Evolutionary conservation across 2,888 invertebrate genomes (phyloP).

Genomic region (Cremastinae sp.): DNA sequence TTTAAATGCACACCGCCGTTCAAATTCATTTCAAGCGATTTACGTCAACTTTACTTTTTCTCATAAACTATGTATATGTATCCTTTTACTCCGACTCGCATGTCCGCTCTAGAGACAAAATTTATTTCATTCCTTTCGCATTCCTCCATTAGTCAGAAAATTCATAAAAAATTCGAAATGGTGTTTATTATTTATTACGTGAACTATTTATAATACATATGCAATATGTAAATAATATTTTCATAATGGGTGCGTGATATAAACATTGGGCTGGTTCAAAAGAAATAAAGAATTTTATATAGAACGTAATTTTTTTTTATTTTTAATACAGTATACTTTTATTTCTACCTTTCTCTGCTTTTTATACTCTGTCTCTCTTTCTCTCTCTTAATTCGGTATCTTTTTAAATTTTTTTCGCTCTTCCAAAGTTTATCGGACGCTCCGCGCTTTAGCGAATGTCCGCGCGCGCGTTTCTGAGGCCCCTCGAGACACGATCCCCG

Average conservation of each 20-base stretch:
- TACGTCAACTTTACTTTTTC: not conserved
- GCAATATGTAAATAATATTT: no score
- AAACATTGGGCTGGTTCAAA: no score
- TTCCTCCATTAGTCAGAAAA: no score
- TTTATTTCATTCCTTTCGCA: no score
- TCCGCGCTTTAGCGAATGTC: slow-evolving; percentile 31
- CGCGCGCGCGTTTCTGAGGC: slow-evolving; percentile 62
- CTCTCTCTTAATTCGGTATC: slow-evolving; percentile 43
- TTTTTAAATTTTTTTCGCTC: slow-evolving; percentile 64
- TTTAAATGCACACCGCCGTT: slow-evolving; percentile 39
- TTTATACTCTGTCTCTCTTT: slow-evolving; percentile 38
- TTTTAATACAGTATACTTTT: slow-evolving; percentile 6
- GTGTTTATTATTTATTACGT: no score
- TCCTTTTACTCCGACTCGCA: not conserved
- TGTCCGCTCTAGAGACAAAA: no score
- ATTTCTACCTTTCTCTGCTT: slow-evolving; percentile 30
- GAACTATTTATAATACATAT: no score
- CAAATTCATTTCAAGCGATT: slow-evolving; percentile 21
- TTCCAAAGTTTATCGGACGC: slow-evolving; percentile 52
- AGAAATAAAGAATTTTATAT: no score
- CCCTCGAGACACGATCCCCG: slow-evolving; percentile 77
- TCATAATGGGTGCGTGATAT: no score
- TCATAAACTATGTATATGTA: no score
- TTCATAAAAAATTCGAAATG: no score
- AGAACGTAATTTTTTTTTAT: no score